A percentile compares a stretch with the other conserved stretches of the same genome.
These are phyloP conservation scores for Neosilurus hyrtlii DNA, from an alignment of 2,797 vertebrate genomes.

Conservation along the genomic window DNA sequence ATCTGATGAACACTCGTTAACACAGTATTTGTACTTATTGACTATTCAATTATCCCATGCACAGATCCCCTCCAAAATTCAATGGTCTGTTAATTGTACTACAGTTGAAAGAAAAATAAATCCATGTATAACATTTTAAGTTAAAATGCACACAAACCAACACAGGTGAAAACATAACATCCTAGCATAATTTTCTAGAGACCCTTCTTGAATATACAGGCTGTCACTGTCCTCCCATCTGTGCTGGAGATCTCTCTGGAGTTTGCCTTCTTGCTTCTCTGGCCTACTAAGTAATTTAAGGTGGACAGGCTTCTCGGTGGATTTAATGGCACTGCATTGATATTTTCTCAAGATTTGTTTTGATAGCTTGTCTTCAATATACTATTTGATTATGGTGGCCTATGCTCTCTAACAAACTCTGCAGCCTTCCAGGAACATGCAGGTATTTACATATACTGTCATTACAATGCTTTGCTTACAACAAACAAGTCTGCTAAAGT, in stretches of 20 bases:
- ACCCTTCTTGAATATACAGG: background rate
- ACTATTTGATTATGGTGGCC: background rate
- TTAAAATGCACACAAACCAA: no score
- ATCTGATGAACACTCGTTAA: no score
- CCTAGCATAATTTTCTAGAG: background rate
- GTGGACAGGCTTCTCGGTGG: background rate
- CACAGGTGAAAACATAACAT: no score
- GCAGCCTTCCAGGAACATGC: background rate
- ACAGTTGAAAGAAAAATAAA: no score
- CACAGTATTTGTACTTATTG: no score
- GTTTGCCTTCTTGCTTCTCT: background rate
- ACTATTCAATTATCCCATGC: no score
- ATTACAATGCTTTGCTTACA: background rate
- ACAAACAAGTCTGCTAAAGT: background rate
- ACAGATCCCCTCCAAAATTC: no score
- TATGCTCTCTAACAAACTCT: background rate
- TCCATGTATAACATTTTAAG: no score
- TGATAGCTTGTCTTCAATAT: background rate
- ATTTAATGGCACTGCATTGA: background rate
- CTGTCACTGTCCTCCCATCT: background rate
- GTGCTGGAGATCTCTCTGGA: background rate
- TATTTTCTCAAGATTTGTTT: background rate
- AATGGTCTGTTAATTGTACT: no score
- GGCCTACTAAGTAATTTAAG: background rate
- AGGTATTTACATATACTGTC: background rate